Percentiles rank a stretch among this genome's conserved stretches.
Conservation (phyloP, 2,113 vertebrate genomes). For the Rhizomys pruinosus region DNA sequence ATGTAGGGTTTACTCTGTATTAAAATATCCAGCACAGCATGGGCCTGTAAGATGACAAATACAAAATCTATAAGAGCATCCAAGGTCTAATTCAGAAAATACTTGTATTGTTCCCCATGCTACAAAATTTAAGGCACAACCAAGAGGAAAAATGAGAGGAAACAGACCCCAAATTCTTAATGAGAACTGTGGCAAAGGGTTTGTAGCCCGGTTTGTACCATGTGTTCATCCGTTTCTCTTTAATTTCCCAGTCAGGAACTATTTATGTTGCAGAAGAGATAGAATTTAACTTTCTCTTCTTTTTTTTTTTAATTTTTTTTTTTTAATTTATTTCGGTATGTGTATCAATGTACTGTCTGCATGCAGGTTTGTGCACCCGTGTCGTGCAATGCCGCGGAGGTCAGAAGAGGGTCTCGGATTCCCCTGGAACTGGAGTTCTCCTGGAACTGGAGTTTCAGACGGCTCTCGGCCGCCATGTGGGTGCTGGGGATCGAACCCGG, state of each 20-base stretch:
- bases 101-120: not conserved
- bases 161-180: not conserved
- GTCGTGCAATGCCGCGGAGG: too few species aligned
- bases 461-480: too few species aligned
- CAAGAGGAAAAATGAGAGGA: not conserved
- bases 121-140: not conserved
- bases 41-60: not conserved
- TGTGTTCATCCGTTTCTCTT: not conserved
- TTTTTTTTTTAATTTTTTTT: too few species aligned
- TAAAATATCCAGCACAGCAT: not conserved
- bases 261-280: not conserved
- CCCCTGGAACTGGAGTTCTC: too few species aligned
- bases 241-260: not conserved
- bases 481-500: too few species aligned
- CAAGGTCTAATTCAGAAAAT: conserved; percentile 3
- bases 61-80: not conserved
- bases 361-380: too few species aligned
- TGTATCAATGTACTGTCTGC: too few species aligned
- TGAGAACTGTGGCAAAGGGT: not conserved
- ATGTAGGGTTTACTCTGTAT: not conserved
- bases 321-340: too few species aligned
- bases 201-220: not conserved
- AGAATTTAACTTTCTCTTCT: not conserved
- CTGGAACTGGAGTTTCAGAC: too few species aligned
- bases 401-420: too few species aligned